These are phyloP conservation scores for Ophion ventricosus DNA, from an alignment of 2,888 invertebrate genomes.

Conservation along the genomic window DNA sequence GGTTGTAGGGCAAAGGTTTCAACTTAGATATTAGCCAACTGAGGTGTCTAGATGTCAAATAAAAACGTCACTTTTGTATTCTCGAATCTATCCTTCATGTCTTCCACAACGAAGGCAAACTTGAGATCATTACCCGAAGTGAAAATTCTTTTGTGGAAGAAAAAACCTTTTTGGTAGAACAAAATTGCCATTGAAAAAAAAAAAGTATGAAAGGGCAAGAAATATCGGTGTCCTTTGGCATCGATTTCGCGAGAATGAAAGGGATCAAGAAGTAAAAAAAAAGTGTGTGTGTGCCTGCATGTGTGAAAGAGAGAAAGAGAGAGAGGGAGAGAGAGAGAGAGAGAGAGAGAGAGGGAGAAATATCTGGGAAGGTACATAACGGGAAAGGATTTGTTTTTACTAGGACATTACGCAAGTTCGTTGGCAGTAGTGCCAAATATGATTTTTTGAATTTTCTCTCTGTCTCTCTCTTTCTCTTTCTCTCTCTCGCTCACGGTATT, in stretches of 20 bases:
- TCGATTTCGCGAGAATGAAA: not conserved
- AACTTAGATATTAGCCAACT: too few relatives aligned
- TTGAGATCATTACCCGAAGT: not conserved
- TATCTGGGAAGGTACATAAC: conserved; percentile 54
- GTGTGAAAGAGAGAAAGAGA: not conserved
- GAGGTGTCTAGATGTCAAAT: not conserved
- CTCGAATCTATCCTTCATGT: not conserved
- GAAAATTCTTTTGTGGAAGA: not conserved
- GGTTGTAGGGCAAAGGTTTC: not conserved
- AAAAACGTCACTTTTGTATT: not conserved
- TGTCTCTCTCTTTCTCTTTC: conserved; percentile 32
- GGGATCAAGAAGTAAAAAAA: not conserved
- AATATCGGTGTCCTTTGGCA: not conserved
- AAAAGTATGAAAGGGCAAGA: not conserved
- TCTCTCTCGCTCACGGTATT: conserved; percentile 9
- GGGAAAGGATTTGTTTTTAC: conserved; percentile 64
- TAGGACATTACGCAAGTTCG: conserved; percentile 67
- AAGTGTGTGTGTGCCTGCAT: not conserved
- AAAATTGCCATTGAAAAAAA: not conserved
- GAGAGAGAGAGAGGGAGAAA: conserved; percentile 44
- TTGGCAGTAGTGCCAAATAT: conserved; percentile 68
- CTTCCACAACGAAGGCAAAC: not conserved
- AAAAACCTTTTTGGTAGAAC: not conserved
- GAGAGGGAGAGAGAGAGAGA: conserved; percentile 49
- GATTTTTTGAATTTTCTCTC: conserved; percentile 54